Percentiles rank a stretch among this genome's conserved stretches.
Evolutionary conservation across 2,113 vertebrate species (phyloP).

Genomic region (Atractosteus spatula): DNA sequence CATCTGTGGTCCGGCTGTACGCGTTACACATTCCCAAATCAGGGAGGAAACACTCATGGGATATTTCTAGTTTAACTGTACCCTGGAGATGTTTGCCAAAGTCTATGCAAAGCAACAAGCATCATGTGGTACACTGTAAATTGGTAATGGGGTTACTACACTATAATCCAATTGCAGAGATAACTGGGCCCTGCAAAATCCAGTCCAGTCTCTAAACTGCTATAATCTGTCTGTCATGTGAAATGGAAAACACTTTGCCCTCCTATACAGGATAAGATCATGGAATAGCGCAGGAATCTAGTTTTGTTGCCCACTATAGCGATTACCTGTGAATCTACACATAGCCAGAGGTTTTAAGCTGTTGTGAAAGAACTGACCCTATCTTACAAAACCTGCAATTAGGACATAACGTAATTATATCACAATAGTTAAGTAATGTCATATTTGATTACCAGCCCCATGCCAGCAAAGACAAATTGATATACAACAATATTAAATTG

Average conservation of each 20-base stretch:
- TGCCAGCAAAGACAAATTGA: conserved; percentile 8
- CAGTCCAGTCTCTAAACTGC: conserved; percentile 64
- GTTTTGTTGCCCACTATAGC: conserved; percentile 50
- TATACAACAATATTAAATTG: conserved; percentile 1
- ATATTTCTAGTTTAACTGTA: conserved; percentile 25
- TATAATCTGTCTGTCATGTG: conserved; percentile 69
- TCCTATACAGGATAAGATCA: conserved; percentile 42
- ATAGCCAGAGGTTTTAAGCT: conserved; percentile 52
- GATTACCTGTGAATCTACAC: conserved; percentile 65
- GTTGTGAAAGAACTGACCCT: conserved; percentile 54
- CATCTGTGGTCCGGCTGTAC: no score
- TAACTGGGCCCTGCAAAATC: conserved; percentile 62
- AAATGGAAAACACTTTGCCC: conserved; percentile 36
- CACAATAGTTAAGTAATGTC: conserved; percentile 29
- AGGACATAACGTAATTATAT: conserved; percentile 46
- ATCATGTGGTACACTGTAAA: conserved; percentile 53
- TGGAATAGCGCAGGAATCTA: conserved; percentile 59
- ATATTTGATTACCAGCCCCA: conserved; percentile 32
- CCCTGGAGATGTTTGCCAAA: conserved; percentile 40
- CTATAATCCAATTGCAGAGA: conserved; percentile 58
- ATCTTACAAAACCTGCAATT: conserved; percentile 49
- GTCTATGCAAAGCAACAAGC: conserved; percentile 33
- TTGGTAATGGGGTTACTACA: conserved; percentile 56
- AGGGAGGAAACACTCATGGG: background rate
- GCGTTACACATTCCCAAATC: no score